A percentile compares a stretch with the other conserved stretches of the same genome.
Conservation (phyloP, 2,797 vertebrate species). For the Simalia tracyae region DNA sequence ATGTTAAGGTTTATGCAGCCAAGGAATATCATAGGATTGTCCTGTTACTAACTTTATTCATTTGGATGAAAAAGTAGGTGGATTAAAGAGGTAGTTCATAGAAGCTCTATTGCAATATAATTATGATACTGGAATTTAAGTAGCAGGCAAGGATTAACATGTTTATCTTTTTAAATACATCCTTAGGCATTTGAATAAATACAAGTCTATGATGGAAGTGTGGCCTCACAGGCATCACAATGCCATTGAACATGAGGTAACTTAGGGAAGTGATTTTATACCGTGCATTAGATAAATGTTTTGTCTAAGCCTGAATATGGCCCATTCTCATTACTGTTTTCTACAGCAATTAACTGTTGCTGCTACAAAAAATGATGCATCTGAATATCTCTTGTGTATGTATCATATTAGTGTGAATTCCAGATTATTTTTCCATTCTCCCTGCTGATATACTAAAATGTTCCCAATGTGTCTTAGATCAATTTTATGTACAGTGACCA, state of each 20-base stretch:
- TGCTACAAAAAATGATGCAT: background rate
- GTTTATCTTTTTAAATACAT: slow-evolving; percentile 25
- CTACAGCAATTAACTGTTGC: background rate
- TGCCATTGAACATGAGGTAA: background rate
- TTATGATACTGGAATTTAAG: background rate
- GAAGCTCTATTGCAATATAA: slow-evolving; percentile 20
- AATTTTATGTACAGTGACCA: background rate
- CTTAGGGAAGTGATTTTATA: background rate
- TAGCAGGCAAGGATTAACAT: background rate
- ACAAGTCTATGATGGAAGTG: background rate
- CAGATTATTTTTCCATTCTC: background rate
- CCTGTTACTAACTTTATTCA: slow-evolving; percentile 22
- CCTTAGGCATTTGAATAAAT: slow-evolving; percentile 17
- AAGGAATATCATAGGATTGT: slow-evolving; percentile 5
- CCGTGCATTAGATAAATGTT: background rate
- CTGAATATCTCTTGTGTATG: background rate
- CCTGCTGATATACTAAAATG: background rate
- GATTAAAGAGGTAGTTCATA: slow-evolving; percentile 6
- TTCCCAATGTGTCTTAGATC: background rate
- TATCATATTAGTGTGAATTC: background rate
- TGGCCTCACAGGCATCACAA: background rate
- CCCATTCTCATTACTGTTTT: background rate
- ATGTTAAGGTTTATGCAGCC: background rate
- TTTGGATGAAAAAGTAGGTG: slow-evolving; percentile 8
- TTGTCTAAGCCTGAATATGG: background rate